Evolutionary conservation across 2,888 invertebrate genomes (phyloP).

Genomic region (Meganola albula): DNA sequence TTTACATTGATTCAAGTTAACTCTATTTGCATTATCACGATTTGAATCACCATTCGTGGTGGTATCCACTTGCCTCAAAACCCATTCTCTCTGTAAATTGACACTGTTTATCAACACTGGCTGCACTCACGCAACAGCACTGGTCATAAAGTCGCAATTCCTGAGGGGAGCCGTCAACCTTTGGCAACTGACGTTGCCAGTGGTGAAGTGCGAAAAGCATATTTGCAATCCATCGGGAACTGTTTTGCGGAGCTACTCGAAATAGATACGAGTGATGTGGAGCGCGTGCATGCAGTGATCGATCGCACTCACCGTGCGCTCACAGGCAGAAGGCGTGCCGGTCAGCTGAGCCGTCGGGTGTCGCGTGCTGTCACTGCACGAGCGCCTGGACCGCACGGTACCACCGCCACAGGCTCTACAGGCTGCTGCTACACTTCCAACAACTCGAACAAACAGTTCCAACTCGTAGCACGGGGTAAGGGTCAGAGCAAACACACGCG

Average conservation of each 20-base stretch:
- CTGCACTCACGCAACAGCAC: slow-evolving; percentile 40
- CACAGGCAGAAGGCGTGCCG: slow-evolving; percentile 54
- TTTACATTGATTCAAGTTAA: no score
- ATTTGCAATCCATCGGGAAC: slow-evolving; percentile 46
- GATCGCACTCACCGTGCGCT: slow-evolving; percentile 76
- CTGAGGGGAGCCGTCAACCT: slow-evolving; percentile 44
- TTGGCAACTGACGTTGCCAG: slow-evolving; percentile 40
- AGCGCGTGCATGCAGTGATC: slow-evolving; percentile 65
- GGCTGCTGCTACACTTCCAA: slow-evolving; percentile 52
- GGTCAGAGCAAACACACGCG: slow-evolving; percentile 72
- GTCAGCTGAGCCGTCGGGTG: slow-evolving; percentile 67
- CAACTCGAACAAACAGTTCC: slow-evolving; percentile 44
- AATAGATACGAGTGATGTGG: slow-evolving; percentile 63
- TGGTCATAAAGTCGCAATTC: slow-evolving; percentile 45
- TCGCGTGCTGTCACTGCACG: slow-evolving; percentile 42
- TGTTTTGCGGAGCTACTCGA: slow-evolving; percentile 65
- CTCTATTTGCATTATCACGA: no score
- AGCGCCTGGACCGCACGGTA: slow-evolving; percentile 31
- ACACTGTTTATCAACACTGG: slow-evolving; percentile 71
- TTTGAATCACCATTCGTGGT: slow-evolving; percentile 40
- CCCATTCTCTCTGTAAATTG: slow-evolving; percentile 52
- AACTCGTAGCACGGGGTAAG: slow-evolving; percentile 53
- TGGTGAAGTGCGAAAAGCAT: slow-evolving; percentile 43
- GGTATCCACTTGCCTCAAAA: slow-evolving; percentile 34
- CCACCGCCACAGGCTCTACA: slow-evolving; percentile 40